Percentiles rank a stretch among this genome's conserved stretches.
These are phyloP conservation scores for Agelastica alni DNA, from an alignment of 2,888 invertebrate species.

Conservation along the genomic window DNA sequence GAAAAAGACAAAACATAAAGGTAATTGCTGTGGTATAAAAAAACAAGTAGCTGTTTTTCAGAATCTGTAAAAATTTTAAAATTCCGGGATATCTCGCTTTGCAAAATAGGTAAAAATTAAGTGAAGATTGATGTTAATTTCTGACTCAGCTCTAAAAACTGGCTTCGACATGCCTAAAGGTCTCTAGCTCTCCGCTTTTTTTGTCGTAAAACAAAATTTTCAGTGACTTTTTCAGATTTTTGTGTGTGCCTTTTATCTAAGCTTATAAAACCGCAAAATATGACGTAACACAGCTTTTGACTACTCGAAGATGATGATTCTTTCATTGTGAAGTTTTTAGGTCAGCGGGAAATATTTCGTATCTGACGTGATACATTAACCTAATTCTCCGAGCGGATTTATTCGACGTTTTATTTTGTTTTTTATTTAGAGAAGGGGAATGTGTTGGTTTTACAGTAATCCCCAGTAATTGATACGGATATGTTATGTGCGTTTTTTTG, in stretches of 20 bases:
- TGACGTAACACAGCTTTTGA: background rate
- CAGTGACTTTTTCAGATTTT: background rate
- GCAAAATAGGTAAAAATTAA: constrained; percentile 8
- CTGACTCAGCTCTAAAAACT: background rate
- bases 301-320: background rate
- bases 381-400: constrained; percentile 5
- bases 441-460: constrained; percentile 1
- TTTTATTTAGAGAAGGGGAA: background rate
- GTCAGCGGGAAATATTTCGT: constrained; percentile 3
- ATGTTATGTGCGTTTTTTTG: too few relatives aligned
- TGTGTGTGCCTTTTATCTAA: background rate
- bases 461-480: too few relatives aligned
- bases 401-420: background rate
- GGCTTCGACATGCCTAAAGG: background rate
- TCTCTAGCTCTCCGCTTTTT: background rate
- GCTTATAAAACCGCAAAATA: constrained; percentile 1
- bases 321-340: constrained; percentile 6
- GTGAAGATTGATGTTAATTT: constrained; percentile 14
- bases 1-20: too few relatives aligned
- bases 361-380: constrained; percentile 6
- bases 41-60: too few relatives aligned
- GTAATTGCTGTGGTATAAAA: too few relatives aligned
- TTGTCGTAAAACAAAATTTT: background rate
- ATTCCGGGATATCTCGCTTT: constrained; percentile 1
- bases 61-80: background rate